These are phyloP conservation scores for Microcebus jonahi DNA, from an alignment of 2,113 vertebrate species.

Conservation along the genomic window DNA sequence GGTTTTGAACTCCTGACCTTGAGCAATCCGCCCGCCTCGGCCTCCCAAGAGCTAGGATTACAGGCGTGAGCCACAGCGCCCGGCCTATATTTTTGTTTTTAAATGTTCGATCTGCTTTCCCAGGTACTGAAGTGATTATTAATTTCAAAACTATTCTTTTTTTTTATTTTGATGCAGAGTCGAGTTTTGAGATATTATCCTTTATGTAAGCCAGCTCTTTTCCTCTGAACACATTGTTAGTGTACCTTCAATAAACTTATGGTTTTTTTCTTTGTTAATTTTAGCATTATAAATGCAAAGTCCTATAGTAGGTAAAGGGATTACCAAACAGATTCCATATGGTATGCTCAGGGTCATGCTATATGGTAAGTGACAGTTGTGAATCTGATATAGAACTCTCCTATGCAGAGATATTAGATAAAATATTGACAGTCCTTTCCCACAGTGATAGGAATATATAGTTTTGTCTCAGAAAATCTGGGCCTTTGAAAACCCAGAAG, in stretches of 20 bases:
- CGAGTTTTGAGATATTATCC: background rate
- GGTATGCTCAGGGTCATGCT: background rate
- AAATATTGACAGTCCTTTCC: background rate
- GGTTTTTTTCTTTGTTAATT: background rate
- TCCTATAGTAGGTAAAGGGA: background rate
- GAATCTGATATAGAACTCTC: background rate
- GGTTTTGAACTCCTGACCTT: no score
- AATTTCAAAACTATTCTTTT: background rate
- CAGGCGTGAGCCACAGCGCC: no score
- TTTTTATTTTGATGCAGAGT: background rate
- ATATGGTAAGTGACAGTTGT: background rate
- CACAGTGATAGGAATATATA: background rate
- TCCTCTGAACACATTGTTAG: background rate
- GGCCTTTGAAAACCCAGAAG: background rate
- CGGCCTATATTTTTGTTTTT: background rate
- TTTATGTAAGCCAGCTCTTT: background rate
- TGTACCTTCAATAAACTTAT: background rate
- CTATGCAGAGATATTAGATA: background rate
- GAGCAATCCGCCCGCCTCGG: no score
- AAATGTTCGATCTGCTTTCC: background rate
- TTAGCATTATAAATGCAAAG: background rate
- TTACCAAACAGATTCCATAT: background rate
- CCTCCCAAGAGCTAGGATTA: no score
- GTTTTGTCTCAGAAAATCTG: background rate
- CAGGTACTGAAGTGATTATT: background rate